A percentile compares a stretch with the other conserved stretches of the same genome.
These are phyloP conservation scores for Crocodylus rhombifer DNA, from an alignment of 2,797 vertebrate genomes.

Conservation along the genomic window DNA sequence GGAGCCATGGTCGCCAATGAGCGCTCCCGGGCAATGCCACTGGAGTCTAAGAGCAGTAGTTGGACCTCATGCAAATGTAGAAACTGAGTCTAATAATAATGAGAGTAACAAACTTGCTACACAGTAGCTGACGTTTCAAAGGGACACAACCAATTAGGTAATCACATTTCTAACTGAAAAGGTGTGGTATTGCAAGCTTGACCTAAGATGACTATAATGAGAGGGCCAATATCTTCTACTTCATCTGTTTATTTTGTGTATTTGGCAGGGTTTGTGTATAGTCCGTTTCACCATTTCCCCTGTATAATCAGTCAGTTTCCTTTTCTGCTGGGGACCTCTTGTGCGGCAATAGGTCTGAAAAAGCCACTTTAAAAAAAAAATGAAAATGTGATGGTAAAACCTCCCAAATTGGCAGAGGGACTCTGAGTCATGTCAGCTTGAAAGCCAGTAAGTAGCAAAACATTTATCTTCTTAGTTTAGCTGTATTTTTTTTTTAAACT, in stretches of 20 bases:
- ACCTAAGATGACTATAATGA: too few species aligned
- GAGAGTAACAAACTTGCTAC: too few species aligned
- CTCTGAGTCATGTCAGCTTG: constrained; percentile 1
- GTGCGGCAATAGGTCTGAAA: constrained; percentile 20
- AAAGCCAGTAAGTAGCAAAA: constrained; percentile 36
- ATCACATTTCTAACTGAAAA: too few species aligned
- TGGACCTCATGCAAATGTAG: too few species aligned
- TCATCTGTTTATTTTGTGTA: not conserved
- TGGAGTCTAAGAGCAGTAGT: too few species aligned
- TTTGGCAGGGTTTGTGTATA: not conserved
- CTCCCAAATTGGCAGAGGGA: constrained; percentile 50
- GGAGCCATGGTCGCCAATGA: too few species aligned
- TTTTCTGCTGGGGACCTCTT: not conserved
- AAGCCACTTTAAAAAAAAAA: constrained; percentile 22
- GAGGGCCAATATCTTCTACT: not conserved
- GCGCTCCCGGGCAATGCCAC: too few species aligned
- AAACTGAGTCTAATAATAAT: too few species aligned
- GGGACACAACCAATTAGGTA: too few species aligned
- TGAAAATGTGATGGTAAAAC: constrained; percentile 10
- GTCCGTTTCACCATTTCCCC: constrained; percentile 8
- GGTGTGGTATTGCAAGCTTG: too few species aligned
- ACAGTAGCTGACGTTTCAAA: too few species aligned
- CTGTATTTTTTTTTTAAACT: not conserved
- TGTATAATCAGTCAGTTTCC: not conserved
- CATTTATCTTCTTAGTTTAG: not conserved